Base-by-base conservation (phyloP, 2,113 vertebrate genomes). In the Myocastor coypus region DNA sequence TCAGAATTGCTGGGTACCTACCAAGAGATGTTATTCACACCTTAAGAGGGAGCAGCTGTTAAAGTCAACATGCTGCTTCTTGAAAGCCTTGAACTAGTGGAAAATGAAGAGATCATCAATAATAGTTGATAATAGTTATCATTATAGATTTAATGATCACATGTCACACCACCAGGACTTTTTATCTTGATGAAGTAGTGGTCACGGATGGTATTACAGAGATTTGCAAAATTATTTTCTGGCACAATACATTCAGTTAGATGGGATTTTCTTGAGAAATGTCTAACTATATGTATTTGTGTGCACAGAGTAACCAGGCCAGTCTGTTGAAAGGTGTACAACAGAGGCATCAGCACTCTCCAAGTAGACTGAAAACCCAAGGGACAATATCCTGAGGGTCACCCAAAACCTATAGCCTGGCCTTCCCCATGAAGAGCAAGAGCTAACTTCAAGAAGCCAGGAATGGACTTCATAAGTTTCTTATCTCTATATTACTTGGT, bases 391-490 rank as follows among this genome's bases (percentile, higher is more conserved):
- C n/a, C 26, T 64, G 34, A 92, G 7, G 1, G 7, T 68, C 69
- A 28, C 73, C 71, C 66, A 92, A 87, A 40, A 28, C 13, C 30
- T 90, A 7, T 85, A 40, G 16, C 26, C 16, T 10, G 50, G 10
- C 4, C 75, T 94, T 90, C 22, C 17, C 85, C n/a, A 50, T 84
- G 46, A 95, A 91, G 80, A 87, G 87, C 88, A 83, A 83, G 69
- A 59, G 13, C 83, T 92, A 59, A 50, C 46, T 85, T 96, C n/a
- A 52, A 57, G 42, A 9, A 63, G 78, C 2, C 57, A 59, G 26
- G 32, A 86, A 93, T 77, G 17, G 16, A 59, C 26, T 92, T 88
- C 94, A 93, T 87, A 94, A 90, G 19, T 37, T 57, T 30, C 5
- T 13, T 88, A 30, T 64, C 75, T 95, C 50, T 28, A 80, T 50